Conservation (phyloP, 2,113 vertebrate species). For the Brevimyrus niger region DNA sequence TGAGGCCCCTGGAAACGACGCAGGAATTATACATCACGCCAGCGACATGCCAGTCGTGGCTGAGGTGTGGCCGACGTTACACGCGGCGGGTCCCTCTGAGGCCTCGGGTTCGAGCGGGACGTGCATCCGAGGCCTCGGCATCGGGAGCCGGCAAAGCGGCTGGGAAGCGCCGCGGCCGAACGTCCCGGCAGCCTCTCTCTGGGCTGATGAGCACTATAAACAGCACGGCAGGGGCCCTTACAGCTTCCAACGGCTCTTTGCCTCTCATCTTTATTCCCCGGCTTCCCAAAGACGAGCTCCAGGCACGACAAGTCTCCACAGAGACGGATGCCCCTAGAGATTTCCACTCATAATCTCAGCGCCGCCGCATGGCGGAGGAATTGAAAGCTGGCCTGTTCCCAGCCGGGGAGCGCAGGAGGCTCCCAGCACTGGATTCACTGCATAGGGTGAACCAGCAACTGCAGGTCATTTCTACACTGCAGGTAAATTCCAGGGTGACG, state of each 20-base stretch:
- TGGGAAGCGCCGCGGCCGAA: background rate
- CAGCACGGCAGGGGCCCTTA: background rate
- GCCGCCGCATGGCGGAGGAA: background rate
- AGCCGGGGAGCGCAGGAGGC: background rate
- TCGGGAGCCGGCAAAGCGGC: background rate
- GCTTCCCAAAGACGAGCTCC: conserved; percentile 11
- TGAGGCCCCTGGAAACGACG: background rate
- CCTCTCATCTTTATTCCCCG: background rate
- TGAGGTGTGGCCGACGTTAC: background rate
- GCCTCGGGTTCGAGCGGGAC: background rate
- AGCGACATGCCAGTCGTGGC: background rate
- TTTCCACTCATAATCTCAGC: background rate
- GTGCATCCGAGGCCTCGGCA: background rate
- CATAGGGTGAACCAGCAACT: background rate
- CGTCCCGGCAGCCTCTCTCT: background rate
- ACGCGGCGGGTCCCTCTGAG: background rate
- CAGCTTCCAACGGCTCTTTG: background rate
- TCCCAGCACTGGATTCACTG: background rate
- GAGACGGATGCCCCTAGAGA: conserved; percentile 1
- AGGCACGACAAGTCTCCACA: background rate
- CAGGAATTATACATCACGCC: background rate
- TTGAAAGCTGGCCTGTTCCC: background rate
- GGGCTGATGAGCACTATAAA: conserved; percentile 6
- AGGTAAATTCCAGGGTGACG: conserved; percentile 3
- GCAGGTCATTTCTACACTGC: background rate